phyloP scores from a whole-genome alignment of 1,140 invertebrate genomes.

The Drosophila suzukii region DNA sequence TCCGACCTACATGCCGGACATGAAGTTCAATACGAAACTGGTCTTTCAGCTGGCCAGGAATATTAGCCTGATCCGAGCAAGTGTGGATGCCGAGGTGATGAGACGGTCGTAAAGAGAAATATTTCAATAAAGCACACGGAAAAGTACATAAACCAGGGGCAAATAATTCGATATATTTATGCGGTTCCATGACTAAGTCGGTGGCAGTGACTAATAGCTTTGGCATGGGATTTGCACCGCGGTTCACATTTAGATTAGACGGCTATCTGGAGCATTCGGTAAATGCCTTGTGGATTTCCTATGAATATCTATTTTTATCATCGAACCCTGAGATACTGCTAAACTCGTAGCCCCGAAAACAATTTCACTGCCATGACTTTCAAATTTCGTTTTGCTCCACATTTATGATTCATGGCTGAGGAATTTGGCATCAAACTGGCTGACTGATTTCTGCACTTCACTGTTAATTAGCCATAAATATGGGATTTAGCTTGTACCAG shows the following conservation, averaged over 20 bases:
- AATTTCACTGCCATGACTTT: slow-evolving; percentile 34
- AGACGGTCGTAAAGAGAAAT: slow-evolving; percentile 30
- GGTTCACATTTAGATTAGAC: slow-evolving; percentile 31
- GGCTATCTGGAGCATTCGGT: slow-evolving; percentile 9
- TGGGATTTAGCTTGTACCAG: not conserved
- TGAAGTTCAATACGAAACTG: slow-evolving; percentile 63
- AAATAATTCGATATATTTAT: slow-evolving; percentile 23
- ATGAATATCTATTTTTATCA: slow-evolving; percentile 23
- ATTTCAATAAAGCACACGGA: slow-evolving; percentile 19
- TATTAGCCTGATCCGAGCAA: slow-evolving; percentile 40
- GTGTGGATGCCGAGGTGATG: slow-evolving; percentile 55
- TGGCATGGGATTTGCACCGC: slow-evolving; percentile 16
- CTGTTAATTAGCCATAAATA: slow-evolving; percentile 5
- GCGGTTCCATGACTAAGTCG: slow-evolving; percentile 38
- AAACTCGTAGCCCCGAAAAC: too few relatives aligned
- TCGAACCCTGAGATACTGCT: slow-evolving; percentile 4
- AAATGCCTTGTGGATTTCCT: slow-evolving; percentile 4
- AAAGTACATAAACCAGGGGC: slow-evolving; percentile 22
- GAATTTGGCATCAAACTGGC: slow-evolving; percentile 26
- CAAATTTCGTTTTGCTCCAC: slow-evolving; percentile 17
- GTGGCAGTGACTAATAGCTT: slow-evolving; percentile 38
- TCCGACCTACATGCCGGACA: slow-evolving; percentile 66
- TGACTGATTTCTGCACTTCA: slow-evolving; percentile 21
- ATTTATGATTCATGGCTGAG: slow-evolving; percentile 23
- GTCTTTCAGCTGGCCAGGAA: slow-evolving; percentile 29